Conservation (phyloP, 2,113 vertebrate species). For the Nerophis lumbriciformis region DNA sequence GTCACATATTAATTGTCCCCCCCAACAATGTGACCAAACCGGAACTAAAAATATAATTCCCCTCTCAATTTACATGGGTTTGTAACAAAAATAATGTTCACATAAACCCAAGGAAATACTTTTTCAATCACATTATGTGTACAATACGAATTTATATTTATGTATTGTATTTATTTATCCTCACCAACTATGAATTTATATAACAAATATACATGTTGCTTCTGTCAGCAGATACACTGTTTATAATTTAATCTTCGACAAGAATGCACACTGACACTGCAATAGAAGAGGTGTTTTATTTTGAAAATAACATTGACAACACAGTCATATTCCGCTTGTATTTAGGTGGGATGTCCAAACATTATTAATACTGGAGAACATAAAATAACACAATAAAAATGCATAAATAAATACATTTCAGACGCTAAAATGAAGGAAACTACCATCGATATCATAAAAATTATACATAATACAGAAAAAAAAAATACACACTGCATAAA, state of each 20-base stretch:
- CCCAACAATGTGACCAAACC: no score
- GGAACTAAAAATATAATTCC: no score
- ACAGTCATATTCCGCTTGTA: slow-evolving; percentile 62
- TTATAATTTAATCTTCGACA: background rate
- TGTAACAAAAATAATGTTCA: no score
- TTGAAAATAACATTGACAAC: slow-evolving; percentile 77
- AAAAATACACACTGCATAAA: slow-evolving; percentile 29
- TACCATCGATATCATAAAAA: slow-evolving; percentile 35
- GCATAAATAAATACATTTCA: slow-evolving; percentile 76
- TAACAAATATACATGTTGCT: no score
- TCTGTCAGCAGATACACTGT: no score
- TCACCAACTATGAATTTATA: no score
- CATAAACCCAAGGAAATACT: no score
- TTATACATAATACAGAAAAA: slow-evolving; percentile 38
- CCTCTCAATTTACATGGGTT: no score
- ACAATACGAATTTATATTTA: no score
- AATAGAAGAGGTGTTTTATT: slow-evolving; percentile 69
- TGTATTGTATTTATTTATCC: no score
- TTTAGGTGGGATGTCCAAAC: slow-evolving; percentile 57
- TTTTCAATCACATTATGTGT: no score
- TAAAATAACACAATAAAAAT: slow-evolving; percentile 56
- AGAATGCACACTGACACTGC: slow-evolving; percentile 32
- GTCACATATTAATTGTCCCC: no score
- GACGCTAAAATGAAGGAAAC: slow-evolving; percentile 47
- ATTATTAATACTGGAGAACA: slow-evolving; percentile 46